Conservation (phyloP, 2,797 vertebrate genomes). For the Myotis daubentonii region DNA sequence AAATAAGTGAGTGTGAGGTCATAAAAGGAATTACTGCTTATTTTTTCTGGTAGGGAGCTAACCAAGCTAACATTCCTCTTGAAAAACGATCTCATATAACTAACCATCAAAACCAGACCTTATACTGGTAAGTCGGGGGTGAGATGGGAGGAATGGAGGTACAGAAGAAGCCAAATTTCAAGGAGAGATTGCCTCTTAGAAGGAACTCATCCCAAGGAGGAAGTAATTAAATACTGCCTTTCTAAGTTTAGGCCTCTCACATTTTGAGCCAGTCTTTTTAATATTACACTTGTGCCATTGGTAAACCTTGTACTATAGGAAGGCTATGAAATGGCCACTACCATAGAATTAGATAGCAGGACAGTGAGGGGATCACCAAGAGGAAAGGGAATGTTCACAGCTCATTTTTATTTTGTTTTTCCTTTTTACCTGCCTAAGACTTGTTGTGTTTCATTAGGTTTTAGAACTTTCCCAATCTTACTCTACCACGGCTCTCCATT, state of each 20-base stretch:
- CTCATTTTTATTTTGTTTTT: neutral
- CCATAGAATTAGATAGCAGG: neutral
- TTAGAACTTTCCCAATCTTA: neutral
- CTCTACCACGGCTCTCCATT: neutral
- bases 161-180: constrained; percentile 5
- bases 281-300: neutral
- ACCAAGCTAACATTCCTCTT: constrained; percentile 7
- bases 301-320: neutral
- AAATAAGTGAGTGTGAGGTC: neutral
- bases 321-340: neutral
- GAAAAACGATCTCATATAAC: neutral
- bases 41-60: neutral
- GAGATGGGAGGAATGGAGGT: neutral
- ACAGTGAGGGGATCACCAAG: neutral
- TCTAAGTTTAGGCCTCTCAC: neutral
- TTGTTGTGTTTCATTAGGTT: constrained; percentile 1
- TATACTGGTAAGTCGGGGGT: neutral
- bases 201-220: neutral
- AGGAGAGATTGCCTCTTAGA: neutral
- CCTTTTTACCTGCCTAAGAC: neutral
- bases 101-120: neutral
- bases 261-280: neutral
- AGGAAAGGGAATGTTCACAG: neutral
- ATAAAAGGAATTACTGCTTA: neutral
- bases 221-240: constrained; percentile 4